Evolutionary conservation across 1,140 invertebrate species (phyloP).

Genomic region (Zaprionus inermis): DNA sequence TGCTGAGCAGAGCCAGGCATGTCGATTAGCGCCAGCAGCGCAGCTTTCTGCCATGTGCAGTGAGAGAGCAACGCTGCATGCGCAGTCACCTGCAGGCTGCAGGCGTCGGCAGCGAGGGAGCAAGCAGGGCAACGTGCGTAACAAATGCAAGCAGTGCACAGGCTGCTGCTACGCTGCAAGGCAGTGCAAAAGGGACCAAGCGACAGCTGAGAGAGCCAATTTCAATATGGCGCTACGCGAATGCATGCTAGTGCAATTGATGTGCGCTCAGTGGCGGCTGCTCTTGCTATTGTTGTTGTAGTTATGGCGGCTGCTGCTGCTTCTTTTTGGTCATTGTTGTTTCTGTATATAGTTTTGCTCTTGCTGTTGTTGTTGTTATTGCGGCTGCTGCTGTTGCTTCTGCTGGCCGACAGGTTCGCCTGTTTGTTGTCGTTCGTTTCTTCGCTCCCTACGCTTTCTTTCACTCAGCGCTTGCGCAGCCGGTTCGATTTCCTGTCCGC

Average conservation of each 20-base stretch:
- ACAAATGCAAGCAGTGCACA: not conserved
- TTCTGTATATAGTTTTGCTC: too few species aligned
- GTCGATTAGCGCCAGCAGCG: not conserved
- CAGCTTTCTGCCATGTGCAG: not conserved
- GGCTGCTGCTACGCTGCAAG: not conserved
- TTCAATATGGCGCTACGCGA: slow-evolving; percentile 11
- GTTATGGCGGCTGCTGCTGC: slow-evolving; percentile 5
- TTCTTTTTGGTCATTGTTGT: too few species aligned
- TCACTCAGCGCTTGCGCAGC: slow-evolving; percentile 53
- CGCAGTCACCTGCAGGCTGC: not conserved
- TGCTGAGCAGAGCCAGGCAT: not conserved
- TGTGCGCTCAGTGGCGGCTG: slow-evolving; percentile 37
- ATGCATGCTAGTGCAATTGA: slow-evolving; percentile 54
- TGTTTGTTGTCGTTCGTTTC: slow-evolving; percentile 11
- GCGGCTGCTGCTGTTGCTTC: not conserved
- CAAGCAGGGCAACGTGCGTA: slow-evolving; percentile 13
- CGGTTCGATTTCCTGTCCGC: slow-evolving; percentile 77
- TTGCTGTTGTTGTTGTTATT: slow-evolving; percentile 15
- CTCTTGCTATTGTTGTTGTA: slow-evolving; percentile 3
- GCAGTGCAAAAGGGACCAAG: not conserved
- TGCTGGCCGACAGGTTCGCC: slow-evolving; percentile 37
- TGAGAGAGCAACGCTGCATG: not conserved
- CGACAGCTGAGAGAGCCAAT: slow-evolving; percentile 9
- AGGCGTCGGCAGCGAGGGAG: not conserved
- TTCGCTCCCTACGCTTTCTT: slow-evolving; percentile 32